Conservation (phyloP, 2,888 invertebrate genomes). For the Diogma glabrata region DNA sequence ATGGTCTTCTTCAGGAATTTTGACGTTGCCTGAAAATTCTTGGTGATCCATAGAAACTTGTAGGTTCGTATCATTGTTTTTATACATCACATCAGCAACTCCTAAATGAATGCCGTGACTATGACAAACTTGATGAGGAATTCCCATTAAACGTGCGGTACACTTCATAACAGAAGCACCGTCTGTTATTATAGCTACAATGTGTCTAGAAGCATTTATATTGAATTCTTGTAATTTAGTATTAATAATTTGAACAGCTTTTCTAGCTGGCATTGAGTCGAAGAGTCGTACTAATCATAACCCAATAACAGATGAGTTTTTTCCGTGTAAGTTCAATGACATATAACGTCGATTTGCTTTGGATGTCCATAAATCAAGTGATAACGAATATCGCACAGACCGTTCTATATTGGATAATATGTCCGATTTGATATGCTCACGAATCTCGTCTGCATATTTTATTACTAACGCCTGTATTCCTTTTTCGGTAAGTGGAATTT, state of each 20-base stretch:
- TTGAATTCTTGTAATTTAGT: conserved; percentile 14
- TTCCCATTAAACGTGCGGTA: conserved; percentile 15
- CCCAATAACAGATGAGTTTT: neutral
- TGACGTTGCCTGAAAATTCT: no score
- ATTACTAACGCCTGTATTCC: neutral
- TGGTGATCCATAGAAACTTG: no score
- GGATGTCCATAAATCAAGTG: neutral
- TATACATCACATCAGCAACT: conserved; percentile 18
- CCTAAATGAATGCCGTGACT: conserved; percentile 19
- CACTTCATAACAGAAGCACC: conserved; percentile 17
- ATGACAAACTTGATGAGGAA: conserved; percentile 18
- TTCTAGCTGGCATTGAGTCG: neutral
- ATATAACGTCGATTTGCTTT: neutral
- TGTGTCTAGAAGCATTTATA: conserved; percentile 14
- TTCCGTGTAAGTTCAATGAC: neutral
- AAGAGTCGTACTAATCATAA: neutral
- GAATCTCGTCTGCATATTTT: neutral
- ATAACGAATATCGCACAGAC: neutral
- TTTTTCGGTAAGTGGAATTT: neutral
- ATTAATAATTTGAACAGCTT: conserved; percentile 1
- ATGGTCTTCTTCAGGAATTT: no score
- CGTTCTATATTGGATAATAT: neutral
- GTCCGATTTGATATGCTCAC: neutral
- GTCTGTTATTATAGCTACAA: conserved; percentile 18
- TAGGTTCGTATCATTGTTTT: no score